These are phyloP conservation scores for Botia almorhae DNA, from an alignment of 2,797 vertebrate genomes.

Conservation along the genomic window DNA sequence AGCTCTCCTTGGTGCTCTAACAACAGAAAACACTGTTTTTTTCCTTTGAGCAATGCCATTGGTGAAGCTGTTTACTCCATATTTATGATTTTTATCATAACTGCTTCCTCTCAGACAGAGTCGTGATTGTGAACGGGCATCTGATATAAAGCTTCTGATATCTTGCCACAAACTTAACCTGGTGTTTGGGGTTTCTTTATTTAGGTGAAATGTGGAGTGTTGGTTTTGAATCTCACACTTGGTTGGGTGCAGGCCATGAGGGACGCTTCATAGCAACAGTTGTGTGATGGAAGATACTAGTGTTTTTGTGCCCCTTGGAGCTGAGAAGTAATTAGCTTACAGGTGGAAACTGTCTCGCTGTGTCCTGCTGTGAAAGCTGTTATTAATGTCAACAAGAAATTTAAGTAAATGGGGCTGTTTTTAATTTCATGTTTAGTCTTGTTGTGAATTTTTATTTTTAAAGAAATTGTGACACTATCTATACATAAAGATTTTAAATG, in stretches of 20 bases:
- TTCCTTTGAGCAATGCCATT: constrained; percentile 29
- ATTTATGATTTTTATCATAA: constrained; percentile 16
- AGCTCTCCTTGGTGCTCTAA: not conserved
- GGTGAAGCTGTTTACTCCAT: constrained; percentile 7
- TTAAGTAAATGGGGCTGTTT: not conserved
- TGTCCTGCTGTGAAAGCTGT: not conserved
- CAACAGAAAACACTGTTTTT: constrained; percentile 11
- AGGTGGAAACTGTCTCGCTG: not conserved
- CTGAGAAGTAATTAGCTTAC: constrained; percentile 21
- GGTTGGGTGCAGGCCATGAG: constrained; percentile 36
- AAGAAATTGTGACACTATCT: too few relatives aligned
- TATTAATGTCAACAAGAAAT: constrained; percentile 18
- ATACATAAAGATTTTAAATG: too few relatives aligned
- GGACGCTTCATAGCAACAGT: constrained; percentile 39
- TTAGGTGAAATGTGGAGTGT: constrained; percentile 39
- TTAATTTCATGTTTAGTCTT: not conserved
- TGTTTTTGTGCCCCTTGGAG: constrained; percentile 33
- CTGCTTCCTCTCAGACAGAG: not conserved
- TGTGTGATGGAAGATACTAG: constrained; percentile 28
- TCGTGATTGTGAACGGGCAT: constrained; percentile 1
- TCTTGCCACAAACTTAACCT: constrained; percentile 4
- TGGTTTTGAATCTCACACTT: constrained; percentile 46
- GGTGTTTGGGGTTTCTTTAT: constrained; percentile 17
- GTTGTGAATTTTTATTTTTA: not conserved
- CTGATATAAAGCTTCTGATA: not conserved